Percentiles rank a stretch among this genome's conserved stretches.
These are phyloP conservation scores for Cottus gobio DNA, from an alignment of 2,113 vertebrate genomes.

Conservation along the genomic window DNA sequence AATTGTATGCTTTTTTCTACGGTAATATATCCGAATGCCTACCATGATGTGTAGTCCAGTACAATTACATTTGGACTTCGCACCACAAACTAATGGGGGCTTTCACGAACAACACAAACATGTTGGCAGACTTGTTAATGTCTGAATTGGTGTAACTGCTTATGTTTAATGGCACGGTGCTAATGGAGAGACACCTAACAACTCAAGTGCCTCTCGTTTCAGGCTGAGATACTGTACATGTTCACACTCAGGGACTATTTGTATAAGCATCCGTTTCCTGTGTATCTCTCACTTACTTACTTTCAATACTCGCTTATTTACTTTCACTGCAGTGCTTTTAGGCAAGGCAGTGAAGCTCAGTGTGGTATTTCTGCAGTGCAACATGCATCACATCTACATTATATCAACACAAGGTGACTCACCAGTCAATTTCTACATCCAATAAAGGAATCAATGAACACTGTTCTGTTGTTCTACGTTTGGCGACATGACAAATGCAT, in stretches of 20 bases:
- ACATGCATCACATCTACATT: background rate
- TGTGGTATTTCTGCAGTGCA: constrained; percentile 1
- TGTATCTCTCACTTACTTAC: background rate
- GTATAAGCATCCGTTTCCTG: background rate
- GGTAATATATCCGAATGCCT: background rate
- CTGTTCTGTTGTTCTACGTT: constrained; percentile 1
- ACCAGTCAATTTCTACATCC: constrained; percentile 27
- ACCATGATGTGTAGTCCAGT: background rate
- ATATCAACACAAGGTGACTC: constrained; percentile 39
- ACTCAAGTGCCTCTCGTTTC: background rate
- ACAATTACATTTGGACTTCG: background rate
- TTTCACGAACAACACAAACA: background rate
- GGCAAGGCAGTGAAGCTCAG: constrained; percentile 1
- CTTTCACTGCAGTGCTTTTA: background rate
- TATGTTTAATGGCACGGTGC: background rate
- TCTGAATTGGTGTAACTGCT: background rate
- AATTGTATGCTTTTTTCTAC: too few species aligned
- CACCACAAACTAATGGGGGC: too few species aligned
- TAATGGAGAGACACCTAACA: background rate
- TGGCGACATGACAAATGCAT: constrained; percentile 10
- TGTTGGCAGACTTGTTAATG: background rate
- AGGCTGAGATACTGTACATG: background rate
- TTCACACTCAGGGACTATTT: background rate
- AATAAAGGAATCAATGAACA: constrained; percentile 38
- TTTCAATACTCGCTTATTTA: background rate